Percentiles rank a stretch among this genome's conserved stretches.
phyloP scores from a whole-genome alignment of 2,113 vertebrate genomes.

The Vulpes vulpes region DNA sequence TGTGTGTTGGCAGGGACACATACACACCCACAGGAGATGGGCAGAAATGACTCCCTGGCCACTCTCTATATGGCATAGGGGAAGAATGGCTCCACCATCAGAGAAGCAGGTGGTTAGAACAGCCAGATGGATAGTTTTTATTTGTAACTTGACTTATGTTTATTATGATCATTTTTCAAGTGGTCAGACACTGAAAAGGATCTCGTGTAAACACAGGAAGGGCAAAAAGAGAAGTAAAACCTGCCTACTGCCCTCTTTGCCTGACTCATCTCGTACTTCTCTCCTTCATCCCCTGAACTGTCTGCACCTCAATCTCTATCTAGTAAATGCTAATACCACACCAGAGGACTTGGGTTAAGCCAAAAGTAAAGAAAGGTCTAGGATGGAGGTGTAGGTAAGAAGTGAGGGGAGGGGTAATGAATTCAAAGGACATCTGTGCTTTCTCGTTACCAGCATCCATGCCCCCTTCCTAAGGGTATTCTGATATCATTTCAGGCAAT shows the following conservation, averaged over 20 bases:
- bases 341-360: background rate
- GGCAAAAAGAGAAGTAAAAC: background rate
- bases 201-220: background rate
- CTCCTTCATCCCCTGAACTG: background rate
- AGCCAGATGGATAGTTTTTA: background rate
- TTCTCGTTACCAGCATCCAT: background rate
- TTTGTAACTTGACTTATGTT: background rate
- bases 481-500: background rate
- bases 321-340: background rate
- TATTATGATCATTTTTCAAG: background rate
- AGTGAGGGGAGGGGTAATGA: background rate
- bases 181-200: background rate
- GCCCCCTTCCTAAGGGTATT: background rate
- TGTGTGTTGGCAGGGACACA: background rate
- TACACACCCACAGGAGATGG: background rate
- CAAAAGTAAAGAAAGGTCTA: background rate
- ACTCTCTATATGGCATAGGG: background rate
- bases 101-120: background rate
- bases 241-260: background rate
- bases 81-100: background rate
- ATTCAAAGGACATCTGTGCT: background rate
- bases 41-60: background rate
- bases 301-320: background rate
- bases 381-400: background rate
- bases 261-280: background rate